Evolutionary conservation across 2,888 invertebrate genomes (phyloP), one percentile per base, ranked within the genome.

Genomic region (Hedychridium roseum): DNA sequence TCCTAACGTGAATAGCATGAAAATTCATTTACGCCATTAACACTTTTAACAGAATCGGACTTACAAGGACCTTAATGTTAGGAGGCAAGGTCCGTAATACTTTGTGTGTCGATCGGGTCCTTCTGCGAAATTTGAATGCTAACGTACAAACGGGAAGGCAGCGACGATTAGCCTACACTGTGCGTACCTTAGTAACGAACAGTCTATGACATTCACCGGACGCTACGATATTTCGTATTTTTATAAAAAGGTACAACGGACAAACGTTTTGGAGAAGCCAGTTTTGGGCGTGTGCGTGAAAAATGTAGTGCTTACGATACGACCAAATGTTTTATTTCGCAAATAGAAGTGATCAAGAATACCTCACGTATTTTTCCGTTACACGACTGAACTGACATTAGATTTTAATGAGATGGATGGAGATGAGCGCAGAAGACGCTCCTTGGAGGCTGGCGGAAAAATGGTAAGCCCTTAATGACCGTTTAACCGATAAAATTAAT

Each of bases 371-470:
- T 23, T 6, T 23, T 23, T 23, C 23, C 5, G 23, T 23, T 6
- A 23, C 9, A 6, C 9, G 23, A 6, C 9, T 23, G 9, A 23
- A 6, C 23, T 23, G 9, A 23, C 9, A 32, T 12, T 11, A n/a
- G 38, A 34, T 30, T 46, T 51, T 42, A 40, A 50, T 45, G 37
- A 40, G 21, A 68, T 70, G 66, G 73, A 74, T 44, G 71, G 70
- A 7, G 71, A 76, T 30, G 73, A 74, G 53, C 64, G 63, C 34
- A 60, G 62, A 47, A 64, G 59, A 60, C 67, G 68, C 46, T 67
- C 71, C 15, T 58, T 70, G 55, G 73, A 72, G 43, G 55, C 70
- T 36, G 68, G 72, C 43, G 70, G 63, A 50, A 70, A 73, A 63
- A 70, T 75, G 69, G 76, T 69, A 59, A 32, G 60, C 40, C 2